Conservation (phyloP, 2,797 vertebrate genomes). For the Alcedo quadribrachys region DNA sequence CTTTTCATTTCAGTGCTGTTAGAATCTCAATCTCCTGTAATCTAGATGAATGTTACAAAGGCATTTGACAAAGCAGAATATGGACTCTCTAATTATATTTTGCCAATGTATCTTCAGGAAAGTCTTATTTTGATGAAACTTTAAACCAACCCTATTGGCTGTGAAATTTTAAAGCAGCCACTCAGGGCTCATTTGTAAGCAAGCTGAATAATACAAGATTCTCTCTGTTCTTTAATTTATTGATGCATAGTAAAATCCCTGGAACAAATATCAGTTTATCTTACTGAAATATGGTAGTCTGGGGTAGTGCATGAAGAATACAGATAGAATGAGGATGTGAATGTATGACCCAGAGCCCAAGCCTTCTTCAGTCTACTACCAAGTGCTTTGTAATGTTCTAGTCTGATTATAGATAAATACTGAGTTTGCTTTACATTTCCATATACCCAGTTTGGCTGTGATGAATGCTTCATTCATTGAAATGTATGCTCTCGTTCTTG, state of each 20-base stretch:
- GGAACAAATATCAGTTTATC: conserved; percentile 4
- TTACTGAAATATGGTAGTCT: conserved; percentile 27
- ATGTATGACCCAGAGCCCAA: not conserved
- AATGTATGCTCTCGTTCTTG: not conserved
- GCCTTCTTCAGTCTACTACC: not conserved
- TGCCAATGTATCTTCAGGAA: conserved; percentile 8
- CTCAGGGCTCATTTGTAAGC: not conserved
- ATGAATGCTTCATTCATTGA: not conserved
- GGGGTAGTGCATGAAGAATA: not conserved
- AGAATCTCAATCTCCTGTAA: conserved; percentile 37
- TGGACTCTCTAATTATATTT: not conserved
- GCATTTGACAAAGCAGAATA: conserved; percentile 33
- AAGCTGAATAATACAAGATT: not conserved
- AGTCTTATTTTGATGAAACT: conserved; percentile 38
- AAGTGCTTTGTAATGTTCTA: not conserved
- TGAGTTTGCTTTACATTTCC: not conserved
- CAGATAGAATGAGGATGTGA: not conserved
- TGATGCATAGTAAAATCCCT: conserved; percentile 49
- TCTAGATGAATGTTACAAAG: conserved; percentile 16
- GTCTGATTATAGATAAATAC: not conserved
- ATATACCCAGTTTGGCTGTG: not conserved
- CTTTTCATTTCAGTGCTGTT: conserved; percentile 60
- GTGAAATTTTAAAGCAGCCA: not conserved
- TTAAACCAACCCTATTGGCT: conserved; percentile 1
- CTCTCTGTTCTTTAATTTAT: conserved; percentile 35